Evolutionary conservation across 1,140 invertebrate species (phyloP), one percentile per base, ranked within the genome.

Genomic region (Coelopa frigida): DNA sequence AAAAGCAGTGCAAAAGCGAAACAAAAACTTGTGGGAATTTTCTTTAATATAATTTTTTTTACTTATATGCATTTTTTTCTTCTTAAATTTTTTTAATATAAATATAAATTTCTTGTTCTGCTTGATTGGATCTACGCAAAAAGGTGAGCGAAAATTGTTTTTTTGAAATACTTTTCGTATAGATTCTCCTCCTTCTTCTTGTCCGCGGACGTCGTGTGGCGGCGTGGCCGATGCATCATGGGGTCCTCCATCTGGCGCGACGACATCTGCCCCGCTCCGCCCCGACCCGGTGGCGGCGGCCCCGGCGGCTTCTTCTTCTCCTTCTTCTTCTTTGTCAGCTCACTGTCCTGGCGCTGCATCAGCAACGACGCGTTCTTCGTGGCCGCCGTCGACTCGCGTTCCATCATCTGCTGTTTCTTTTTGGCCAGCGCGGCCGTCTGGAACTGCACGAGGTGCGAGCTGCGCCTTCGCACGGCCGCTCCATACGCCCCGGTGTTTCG

Each of bases 241-340:
- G 62, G 62, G 43, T 52, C 46, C 1, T 66, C 62, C 62, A 66
- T 65, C 49, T 54, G 57, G 5, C 62, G 58, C 1, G 62, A 61
- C n/a, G n/a, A n/a, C n/a, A n/a, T n/a, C n/a, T n/a, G n/a, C n/a
- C n/a, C n/a, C 0, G 58, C 53, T n/a, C 65, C 62, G 17, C 59
- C 53, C 5, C 62, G 40, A 32, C 53, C 57, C 18, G 65, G 62
- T 0, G 62, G 49, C 20, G 62, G 62, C 12, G 62, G 62, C 11
- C 62, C 62, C 0, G 55, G 59, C 4, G 58, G 51, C 27, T 66
- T 65, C 48, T 66, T 66, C 38, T 66, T 66, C 47, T 66, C 64
- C 39, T 63, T 63, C 17, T 57, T 52, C 4, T 54, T 50, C 22
- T 48, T 48, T n/a, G n/a, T n/a, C n/a, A n/a, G n/a, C n/a, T n/a